These are phyloP conservation scores for Triplophysa tibetana DNA, from an alignment of 2,113 vertebrate genomes.

Conservation along the genomic window DNA sequence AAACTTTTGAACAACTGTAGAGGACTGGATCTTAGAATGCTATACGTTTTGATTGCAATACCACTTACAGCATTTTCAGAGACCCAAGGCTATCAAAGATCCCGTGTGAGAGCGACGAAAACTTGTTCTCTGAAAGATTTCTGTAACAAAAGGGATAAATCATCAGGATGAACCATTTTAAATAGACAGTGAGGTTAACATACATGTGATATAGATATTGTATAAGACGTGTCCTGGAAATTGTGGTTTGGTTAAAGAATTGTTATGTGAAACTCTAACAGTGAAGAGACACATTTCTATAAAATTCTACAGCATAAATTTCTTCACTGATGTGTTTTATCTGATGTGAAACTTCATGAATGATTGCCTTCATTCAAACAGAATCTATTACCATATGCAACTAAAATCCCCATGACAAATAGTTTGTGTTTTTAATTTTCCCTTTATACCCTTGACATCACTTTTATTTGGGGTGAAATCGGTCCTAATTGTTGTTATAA, in stretches of 20 bases:
- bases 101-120: conserved; percentile 89
- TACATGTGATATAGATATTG: not conserved
- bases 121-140: conserved; percentile 94
- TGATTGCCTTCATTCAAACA: not conserved
- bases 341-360: too few relatives aligned
- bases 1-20: not conserved
- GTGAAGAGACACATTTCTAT: not conserved
- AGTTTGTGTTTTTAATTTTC: conserved; percentile 16
- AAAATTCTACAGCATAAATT: not conserved
- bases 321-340: not conserved
- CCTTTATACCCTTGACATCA: conserved; percentile 18
- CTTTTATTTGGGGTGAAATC: conserved; percentile 5
- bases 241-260: too few relatives aligned
- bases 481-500: conserved; percentile 23
- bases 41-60: not conserved
- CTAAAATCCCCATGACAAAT: not conserved
- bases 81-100: conserved; percentile 90
- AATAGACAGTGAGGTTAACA: not conserved
- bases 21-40: not conserved
- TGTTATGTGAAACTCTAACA: not conserved
- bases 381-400: conserved; percentile 3
- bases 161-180: not conserved
- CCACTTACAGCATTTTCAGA: conserved; percentile 89
- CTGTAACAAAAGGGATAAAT: conserved; percentile 65
- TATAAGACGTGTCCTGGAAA: too few relatives aligned